A percentile compares a stretch with the other conserved stretches of the same genome.
phyloP scores from a whole-genome alignment of 2,113 vertebrate genomes.

The Tachuris rubrigastra region DNA sequence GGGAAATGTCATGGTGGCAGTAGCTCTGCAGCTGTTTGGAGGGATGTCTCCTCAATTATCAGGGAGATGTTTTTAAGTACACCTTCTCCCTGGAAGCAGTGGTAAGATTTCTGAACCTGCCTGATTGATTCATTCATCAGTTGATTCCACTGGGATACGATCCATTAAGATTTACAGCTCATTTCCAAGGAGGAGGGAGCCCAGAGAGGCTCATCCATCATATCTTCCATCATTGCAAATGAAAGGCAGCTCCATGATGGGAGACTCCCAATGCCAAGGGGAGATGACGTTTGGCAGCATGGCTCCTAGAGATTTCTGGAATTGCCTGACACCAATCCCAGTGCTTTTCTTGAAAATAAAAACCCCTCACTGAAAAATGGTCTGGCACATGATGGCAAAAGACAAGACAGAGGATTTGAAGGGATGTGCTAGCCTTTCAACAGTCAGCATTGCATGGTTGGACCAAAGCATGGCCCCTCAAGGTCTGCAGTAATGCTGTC shows the following conservation, averaged over 20 bases:
- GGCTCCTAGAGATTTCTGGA: neutral
- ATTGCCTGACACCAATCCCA: neutral
- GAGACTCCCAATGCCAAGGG: neutral
- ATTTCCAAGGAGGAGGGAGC: neutral
- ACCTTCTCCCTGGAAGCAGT: neutral
- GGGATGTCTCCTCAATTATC: neutral
- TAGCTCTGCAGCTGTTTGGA: neutral
- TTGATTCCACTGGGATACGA: neutral
- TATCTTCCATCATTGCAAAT: neutral
- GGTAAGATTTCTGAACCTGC: neutral
- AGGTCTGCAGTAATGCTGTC: neutral
- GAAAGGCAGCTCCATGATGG: neutral
- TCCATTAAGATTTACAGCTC: neutral
- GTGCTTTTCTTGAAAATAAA: neutral
- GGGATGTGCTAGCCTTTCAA: neutral
- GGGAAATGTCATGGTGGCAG: neutral
- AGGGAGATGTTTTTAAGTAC: neutral
- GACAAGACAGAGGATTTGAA: neutral
- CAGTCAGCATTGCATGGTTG: neutral
- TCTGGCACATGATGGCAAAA: rapidly evolving
- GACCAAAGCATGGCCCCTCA: rapidly evolving
- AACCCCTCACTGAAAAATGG: neutral
- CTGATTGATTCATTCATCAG: neutral
- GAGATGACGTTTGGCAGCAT: neutral
- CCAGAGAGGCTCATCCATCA: neutral